Conservation (phyloP, 2,888 invertebrate species). For the Conops quadrifasciatus region DNA sequence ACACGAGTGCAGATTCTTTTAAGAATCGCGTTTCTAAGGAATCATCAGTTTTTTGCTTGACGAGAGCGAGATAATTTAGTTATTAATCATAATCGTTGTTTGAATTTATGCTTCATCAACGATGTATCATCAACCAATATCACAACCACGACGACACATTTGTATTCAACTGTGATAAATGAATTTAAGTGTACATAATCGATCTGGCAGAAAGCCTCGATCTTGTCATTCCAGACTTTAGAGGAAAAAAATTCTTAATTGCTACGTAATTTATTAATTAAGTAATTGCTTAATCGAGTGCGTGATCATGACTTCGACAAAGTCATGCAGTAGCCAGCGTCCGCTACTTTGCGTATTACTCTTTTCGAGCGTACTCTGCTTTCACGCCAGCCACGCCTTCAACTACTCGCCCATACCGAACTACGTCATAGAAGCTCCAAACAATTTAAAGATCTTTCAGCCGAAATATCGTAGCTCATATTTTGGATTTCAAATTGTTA, state of each 20-base stretch:
- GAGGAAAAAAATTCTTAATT: neutral
- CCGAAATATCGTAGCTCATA: conserved; percentile 59
- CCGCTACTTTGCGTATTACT: neutral
- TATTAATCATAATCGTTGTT: too few species aligned
- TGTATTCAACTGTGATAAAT: conserved; percentile 52
- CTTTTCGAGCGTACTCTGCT: neutral
- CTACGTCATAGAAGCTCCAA: conserved; percentile 52
- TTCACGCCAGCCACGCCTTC: conserved; percentile 46
- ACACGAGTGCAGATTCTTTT: too few species aligned
- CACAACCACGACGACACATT: neutral
- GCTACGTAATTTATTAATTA: conserved; percentile 4
- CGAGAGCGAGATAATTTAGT: too few species aligned
- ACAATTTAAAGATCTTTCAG: conserved; percentile 48
- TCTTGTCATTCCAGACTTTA: too few species aligned
- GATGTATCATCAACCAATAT: too few species aligned
- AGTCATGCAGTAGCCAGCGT: neutral
- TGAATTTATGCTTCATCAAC: too few species aligned
- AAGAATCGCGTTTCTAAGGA: too few species aligned
- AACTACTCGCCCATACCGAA: conserved; percentile 60
- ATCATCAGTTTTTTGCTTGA: too few species aligned
- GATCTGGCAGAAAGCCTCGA: neutral
- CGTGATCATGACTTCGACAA: neutral
- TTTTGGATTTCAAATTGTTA: conserved; percentile 60
- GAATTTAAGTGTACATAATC: conserved; percentile 30
- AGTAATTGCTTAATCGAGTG: neutral